A percentile compares a stretch with the other conserved stretches of the same genome.
phyloP scores from a whole-genome alignment of 2,888 invertebrate species.

The Sinopyrophorus schimmeli region DNA sequence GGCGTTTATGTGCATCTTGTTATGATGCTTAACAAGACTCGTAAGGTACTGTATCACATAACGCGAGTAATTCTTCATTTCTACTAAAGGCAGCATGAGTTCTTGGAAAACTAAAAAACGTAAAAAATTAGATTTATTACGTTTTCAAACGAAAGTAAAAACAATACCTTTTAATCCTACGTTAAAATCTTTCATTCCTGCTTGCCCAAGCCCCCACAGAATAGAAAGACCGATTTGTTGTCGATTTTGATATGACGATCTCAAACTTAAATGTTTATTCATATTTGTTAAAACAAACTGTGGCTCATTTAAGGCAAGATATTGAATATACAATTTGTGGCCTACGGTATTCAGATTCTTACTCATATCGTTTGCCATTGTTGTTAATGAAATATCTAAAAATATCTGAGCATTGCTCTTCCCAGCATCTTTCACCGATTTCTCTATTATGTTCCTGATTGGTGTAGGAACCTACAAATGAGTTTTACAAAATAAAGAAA shows the following conservation, averaged over 20 bases:
- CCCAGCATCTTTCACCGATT: conserved; percentile 63
- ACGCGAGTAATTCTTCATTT: conserved; percentile 70
- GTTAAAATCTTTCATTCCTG: conserved; percentile 65
- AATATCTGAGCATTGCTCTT: conserved; percentile 67
- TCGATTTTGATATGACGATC: conserved; percentile 77
- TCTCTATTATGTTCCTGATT: conserved; percentile 54
- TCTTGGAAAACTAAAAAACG: conserved; percentile 70
- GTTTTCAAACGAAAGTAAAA: not conserved
- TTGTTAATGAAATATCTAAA: conserved; percentile 70
- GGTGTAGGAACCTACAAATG: conserved; percentile 45
- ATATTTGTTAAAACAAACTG: conserved; percentile 64
- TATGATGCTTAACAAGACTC: conserved; percentile 49
- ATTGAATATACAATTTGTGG: conserved; percentile 71
- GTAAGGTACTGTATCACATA: conserved; percentile 67
- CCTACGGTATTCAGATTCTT: conserved; percentile 69
- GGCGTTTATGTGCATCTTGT: conserved; percentile 40
- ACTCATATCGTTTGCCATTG: conserved; percentile 73
- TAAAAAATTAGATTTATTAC: not conserved
- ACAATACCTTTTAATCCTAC: conserved; percentile 68
- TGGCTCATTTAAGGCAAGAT: conserved; percentile 68
- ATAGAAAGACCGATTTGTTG: conserved; percentile 72
- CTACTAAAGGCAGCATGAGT: conserved; percentile 71
- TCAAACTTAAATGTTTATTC: conserved; percentile 65
- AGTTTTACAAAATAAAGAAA: conserved; percentile 43
- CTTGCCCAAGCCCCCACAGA: conserved; percentile 78